Evolutionary conservation across 2,888 invertebrate species (phyloP), one percentile per base, ranked within the genome.

Genomic region (Drosophila mayaguana): DNA sequence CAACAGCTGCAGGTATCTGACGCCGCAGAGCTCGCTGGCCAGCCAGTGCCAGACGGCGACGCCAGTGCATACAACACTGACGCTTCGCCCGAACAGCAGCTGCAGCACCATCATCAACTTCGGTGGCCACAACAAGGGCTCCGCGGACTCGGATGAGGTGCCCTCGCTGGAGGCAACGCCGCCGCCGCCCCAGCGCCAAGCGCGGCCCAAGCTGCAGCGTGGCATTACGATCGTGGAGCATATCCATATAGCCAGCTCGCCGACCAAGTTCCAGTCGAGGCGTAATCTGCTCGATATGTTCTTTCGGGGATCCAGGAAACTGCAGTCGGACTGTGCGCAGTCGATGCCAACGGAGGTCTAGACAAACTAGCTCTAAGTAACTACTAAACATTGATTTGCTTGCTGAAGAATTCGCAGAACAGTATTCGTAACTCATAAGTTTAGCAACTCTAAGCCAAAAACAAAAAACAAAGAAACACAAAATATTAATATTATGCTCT

Each of bases 251-350:
- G 65, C 90, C 14, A 71, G 71, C 7, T 81, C 84, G 16, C 87
- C 90, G 43, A 78, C 83, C 22, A 90, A 89, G 48, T 83, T 81
- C 60, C 80, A 85, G 54, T 66, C 83, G 2, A 81, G 82, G 43
- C 84, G 89, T 9, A 80, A 83, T 42, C 83, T 93, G 36, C 90
- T 93, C 70, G 91, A 93, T 72, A 89, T 92, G 78, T 90, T 93
- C 75, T 92, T 93, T 74, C 91, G 93, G 75, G 87, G 91, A 80
- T 92, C 93, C n/a, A 91, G 89, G 71, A 92, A 91, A 66, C 78
- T 92, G 78, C 91, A 92, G 66, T 86, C 93, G 46, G 72, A 64
- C 65, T 93, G 92, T 72, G 79, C 89, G 32, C 81, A 84, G 76
- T 78, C 89, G 57, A 75, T 82, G 76, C 92, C 92, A 73, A 90